Percentiles rank a stretch among this genome's conserved stretches.
Evolutionary conservation across 92 coral and sea anemone species (phyloP).

Genomic region (Zoanthus sociatus): DNA sequence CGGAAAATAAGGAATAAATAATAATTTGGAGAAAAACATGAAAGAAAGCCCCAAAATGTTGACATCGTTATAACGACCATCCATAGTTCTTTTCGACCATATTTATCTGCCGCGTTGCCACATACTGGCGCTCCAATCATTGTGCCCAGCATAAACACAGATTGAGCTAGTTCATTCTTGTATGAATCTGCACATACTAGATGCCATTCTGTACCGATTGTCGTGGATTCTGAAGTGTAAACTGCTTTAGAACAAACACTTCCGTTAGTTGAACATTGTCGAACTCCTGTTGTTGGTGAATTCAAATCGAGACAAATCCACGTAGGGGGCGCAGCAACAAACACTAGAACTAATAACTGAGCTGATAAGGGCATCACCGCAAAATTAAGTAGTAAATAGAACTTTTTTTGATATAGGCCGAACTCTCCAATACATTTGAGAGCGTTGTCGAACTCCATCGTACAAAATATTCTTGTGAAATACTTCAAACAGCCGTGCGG

Average conservation of each 20-base stretch:
- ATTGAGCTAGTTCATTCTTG: slow-evolving; percentile 84
- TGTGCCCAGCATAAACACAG: slow-evolving; percentile 85
- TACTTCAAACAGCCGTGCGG: neutral
- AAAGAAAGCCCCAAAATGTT: slow-evolving; percentile 60
- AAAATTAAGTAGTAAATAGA: slow-evolving; percentile 65
- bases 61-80: slow-evolving; percentile 62
- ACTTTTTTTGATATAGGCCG: slow-evolving; percentile 80
- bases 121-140: slow-evolving; percentile 78
- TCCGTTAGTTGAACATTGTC: slow-evolving; percentile 64
- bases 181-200: slow-evolving; percentile 86
- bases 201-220: slow-evolving; percentile 88
- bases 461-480: neutral
- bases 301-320: slow-evolving; percentile 75
- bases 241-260: slow-evolving; percentile 62
- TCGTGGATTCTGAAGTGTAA: slow-evolving; percentile 77
- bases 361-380: slow-evolving; percentile 65
- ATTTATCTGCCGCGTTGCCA: slow-evolving; percentile 80
- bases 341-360: slow-evolving; percentile 82
- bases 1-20: slow-evolving; percentile 70
- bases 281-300: neutral
- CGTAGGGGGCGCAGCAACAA: slow-evolving; percentile 85
- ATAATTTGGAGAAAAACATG: slow-evolving; percentile 87
- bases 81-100: slow-evolving; percentile 81
- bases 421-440: slow-evolving; percentile 80
- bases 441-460: slow-evolving; percentile 83